Evolutionary conservation across 2,113 vertebrate genomes (phyloP).

Genomic region (Irena cyanogastra): DNA sequence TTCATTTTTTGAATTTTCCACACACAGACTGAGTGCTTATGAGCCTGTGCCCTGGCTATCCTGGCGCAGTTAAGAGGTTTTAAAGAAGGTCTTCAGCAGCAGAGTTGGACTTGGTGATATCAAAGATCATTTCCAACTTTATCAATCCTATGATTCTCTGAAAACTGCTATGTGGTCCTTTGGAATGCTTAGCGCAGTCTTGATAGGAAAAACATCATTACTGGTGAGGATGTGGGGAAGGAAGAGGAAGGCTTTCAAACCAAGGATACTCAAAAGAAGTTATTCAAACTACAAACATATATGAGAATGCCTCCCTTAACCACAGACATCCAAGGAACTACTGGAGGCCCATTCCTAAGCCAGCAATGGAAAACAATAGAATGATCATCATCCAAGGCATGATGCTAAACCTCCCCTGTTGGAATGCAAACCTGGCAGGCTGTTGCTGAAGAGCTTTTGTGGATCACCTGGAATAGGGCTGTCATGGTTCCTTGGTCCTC

Average conservation of each 20-base stretch:
- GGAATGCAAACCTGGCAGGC: background rate
- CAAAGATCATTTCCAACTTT: background rate
- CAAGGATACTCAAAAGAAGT: background rate
- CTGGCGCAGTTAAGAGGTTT: background rate
- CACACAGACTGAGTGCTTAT: background rate
- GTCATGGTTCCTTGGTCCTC: background rate
- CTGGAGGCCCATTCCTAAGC: background rate
- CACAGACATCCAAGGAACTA: background rate
- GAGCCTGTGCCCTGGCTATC: background rate
- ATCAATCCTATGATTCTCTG: background rate
- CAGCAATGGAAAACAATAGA: background rate
- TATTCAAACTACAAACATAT: background rate
- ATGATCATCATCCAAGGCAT: background rate
- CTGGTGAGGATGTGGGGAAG: background rate
- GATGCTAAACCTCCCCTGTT: background rate
- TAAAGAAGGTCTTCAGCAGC: background rate
- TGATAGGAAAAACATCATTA: background rate
- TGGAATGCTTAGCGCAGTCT: background rate
- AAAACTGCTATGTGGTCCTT: background rate
- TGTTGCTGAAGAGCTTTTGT: background rate
- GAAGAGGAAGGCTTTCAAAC: background rate
- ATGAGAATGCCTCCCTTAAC: background rate
- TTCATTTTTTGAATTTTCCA: background rate
- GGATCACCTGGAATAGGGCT: background rate
- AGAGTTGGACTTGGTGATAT: background rate